phyloP scores from a whole-genome alignment of 2,113 vertebrate genomes.

The Daboia siamensis region DNA sequence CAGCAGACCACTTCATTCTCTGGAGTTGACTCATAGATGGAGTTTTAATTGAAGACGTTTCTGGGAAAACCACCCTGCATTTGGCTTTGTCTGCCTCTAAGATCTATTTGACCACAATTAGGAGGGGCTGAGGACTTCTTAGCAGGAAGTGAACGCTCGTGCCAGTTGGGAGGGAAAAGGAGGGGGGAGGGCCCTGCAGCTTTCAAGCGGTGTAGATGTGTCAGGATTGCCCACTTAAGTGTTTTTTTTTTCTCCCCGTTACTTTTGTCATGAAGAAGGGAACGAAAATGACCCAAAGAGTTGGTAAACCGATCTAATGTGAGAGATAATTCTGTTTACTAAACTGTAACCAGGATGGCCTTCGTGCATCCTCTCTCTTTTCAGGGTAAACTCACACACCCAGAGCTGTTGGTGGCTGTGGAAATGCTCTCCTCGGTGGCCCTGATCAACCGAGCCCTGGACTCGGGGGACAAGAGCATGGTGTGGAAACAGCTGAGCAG shows the following conservation, averaged over 20 bases:
- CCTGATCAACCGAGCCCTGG: slow-evolving; percentile 90
- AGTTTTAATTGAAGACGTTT: neutral
- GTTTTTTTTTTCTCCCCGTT: neutral
- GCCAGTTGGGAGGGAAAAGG: neutral
- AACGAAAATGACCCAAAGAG: neutral
- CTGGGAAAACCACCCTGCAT: neutral
- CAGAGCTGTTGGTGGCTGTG: slow-evolving; percentile 90
- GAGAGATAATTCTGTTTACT: neutral
- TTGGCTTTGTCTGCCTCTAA: neutral
- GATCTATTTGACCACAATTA: neutral
- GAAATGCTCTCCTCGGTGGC: slow-evolving; percentile 98
- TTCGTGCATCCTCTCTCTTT: neutral
- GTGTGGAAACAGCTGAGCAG: slow-evolving; percentile 91
- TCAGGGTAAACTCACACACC: slow-evolving; percentile 86
- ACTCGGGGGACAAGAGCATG: slow-evolving; percentile 79
- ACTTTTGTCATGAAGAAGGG: too few species aligned
- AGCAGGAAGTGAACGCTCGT: neutral
- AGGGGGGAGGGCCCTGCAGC: neutral
- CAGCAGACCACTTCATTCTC: neutral
- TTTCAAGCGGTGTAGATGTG: neutral
- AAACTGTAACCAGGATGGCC: neutral
- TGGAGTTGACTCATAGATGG: neutral
- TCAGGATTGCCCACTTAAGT: neutral
- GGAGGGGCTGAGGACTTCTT: neutral
- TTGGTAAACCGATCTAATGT: neutral